These are phyloP conservation scores for Myocastor coypus DNA, from an alignment of 2,113 vertebrate species.

Conservation along the genomic window DNA sequence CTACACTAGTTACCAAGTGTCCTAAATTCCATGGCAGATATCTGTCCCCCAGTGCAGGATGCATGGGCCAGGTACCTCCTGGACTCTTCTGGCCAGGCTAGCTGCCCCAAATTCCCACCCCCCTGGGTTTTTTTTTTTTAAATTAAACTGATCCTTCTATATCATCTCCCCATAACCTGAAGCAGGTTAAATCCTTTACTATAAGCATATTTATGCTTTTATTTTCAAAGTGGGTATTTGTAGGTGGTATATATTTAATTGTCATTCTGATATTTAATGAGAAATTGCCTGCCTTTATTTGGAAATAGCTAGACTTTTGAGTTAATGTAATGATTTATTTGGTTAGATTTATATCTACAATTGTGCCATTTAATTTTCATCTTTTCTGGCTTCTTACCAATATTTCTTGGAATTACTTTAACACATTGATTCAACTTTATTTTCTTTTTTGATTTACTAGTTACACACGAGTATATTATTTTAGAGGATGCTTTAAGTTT, in stretches of 20 bases:
- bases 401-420: not conserved
- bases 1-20: too few species aligned
- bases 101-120: too few species aligned
- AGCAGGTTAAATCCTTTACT: not conserved
- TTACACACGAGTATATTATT: not conserved
- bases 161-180: not conserved
- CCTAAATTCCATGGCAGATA: too few species aligned
- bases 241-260: not conserved
- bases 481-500: not conserved
- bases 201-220: not conserved
- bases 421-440: not conserved
- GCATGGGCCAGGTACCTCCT: too few species aligned
- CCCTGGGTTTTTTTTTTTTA: too few species aligned
- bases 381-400: not conserved
- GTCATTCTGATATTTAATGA: not conserved
- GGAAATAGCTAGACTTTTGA: not conserved
- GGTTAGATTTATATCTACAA: not conserved
- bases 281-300: not conserved
- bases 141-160: too few species aligned
- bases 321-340: not conserved
- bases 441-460: not conserved
- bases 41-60: too few species aligned
- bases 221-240: too few species aligned
- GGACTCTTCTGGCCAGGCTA: too few species aligned
- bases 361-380: not conserved